Evolutionary conservation across 1,140 invertebrate genomes (phyloP).

Genomic region (Aricia agestis): DNA sequence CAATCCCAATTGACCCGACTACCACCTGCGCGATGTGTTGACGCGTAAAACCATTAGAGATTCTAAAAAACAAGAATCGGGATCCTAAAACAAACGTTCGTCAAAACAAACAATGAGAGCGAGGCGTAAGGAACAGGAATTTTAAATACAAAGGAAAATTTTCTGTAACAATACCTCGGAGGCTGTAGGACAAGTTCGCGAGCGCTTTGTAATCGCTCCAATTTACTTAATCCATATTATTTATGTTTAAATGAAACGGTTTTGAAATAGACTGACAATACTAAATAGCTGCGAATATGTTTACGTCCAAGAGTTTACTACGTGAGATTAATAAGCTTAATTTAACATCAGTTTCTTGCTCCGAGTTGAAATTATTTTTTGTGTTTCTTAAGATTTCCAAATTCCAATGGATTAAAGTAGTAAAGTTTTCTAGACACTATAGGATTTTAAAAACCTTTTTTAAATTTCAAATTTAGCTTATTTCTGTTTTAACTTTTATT

Average conservation of each 20-base stretch:
- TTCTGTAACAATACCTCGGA: not conserved
- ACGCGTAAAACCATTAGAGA: too few relatives aligned
- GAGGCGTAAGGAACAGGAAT: not conserved
- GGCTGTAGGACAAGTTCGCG: not conserved
- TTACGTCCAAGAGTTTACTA: not conserved
- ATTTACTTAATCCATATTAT: not conserved
- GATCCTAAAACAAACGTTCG: not conserved
- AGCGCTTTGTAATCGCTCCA: not conserved
- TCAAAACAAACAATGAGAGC: constrained; percentile 7
- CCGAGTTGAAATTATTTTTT: too few relatives aligned
- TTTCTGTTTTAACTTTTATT: too few relatives aligned
- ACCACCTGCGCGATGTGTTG: not conserved
- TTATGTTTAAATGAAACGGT: not conserved
- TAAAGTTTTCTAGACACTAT: too few relatives aligned
- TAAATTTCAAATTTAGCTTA: too few relatives aligned
- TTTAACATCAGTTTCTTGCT: too few relatives aligned
- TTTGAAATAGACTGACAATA: not conserved
- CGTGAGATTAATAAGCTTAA: too few relatives aligned
- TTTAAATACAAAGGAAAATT: not conserved
- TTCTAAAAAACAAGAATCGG: not conserved
- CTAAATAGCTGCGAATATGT: not conserved
- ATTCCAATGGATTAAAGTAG: too few relatives aligned
- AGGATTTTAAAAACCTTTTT: too few relatives aligned
- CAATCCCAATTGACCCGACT: too few relatives aligned
- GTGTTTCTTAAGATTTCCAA: too few relatives aligned